Evolutionary conservation across 2,888 invertebrate species (phyloP).

Genomic region (Neria commutata): DNA sequence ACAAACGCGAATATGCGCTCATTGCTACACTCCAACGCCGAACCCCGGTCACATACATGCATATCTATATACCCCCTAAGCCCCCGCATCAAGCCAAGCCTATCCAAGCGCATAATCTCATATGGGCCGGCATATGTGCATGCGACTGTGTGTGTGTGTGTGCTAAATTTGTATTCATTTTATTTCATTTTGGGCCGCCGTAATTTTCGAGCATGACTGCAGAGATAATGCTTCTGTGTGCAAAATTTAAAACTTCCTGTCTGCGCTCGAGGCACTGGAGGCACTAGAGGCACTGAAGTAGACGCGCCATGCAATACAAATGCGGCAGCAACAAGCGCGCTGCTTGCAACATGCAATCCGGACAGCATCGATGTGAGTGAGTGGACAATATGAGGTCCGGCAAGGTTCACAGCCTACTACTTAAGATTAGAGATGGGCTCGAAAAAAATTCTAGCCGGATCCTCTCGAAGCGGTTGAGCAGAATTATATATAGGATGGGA

Average conservation of each 20-base stretch:
- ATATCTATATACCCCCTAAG: too few relatives aligned
- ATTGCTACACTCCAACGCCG: too few relatives aligned
- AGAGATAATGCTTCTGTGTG: neutral
- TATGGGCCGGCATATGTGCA: too few relatives aligned
- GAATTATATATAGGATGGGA: too few relatives aligned
- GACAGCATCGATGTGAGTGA: neutral
- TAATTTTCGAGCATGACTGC: neutral
- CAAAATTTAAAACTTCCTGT: slow-evolving; percentile 3
- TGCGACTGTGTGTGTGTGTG: too few relatives aligned
- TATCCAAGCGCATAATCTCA: neutral
- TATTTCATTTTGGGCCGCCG: neutral
- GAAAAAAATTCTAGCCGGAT: too few relatives aligned
- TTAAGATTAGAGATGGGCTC: too few relatives aligned
- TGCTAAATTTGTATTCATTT: neutral
- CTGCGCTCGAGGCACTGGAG: neutral
- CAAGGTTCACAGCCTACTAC: too few relatives aligned
- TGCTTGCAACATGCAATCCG: neutral
- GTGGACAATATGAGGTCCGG: too few relatives aligned
- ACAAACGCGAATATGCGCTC: too few relatives aligned
- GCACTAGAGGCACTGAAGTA: neutral
- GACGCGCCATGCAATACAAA: neutral
- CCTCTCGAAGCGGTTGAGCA: too few relatives aligned
- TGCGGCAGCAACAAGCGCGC: neutral
- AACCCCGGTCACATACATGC: neutral
- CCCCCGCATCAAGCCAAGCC: neutral